Evolutionary conservation across 2,797 vertebrate genomes (phyloP).

Genomic region (Hirundo rustica): DNA sequence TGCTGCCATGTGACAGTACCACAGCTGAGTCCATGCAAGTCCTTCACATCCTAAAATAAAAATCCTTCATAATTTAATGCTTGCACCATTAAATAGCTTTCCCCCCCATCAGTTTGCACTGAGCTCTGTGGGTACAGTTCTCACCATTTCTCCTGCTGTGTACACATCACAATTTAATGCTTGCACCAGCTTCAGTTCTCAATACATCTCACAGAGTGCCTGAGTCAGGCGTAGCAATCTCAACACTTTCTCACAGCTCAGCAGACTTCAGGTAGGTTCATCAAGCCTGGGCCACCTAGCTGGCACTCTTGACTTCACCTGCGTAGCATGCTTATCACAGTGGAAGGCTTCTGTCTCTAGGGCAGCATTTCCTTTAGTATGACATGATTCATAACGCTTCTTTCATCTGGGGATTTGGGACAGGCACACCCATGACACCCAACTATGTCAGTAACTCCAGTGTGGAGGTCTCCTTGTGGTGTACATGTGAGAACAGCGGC

Average conservation of each 20-base stretch:
- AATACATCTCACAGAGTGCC: background rate
- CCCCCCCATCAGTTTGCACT: background rate
- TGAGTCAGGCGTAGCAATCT: background rate
- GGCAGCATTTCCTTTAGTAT: background rate
- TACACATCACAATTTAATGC: background rate
- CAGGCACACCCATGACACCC: slow-evolving; percentile 94
- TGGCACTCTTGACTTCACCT: background rate
- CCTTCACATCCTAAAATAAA: background rate
- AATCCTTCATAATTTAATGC: background rate
- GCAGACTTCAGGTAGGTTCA: background rate
- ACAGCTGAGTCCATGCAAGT: background rate
- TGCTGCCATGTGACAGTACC: background rate
- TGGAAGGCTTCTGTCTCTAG: background rate
- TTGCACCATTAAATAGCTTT: background rate
- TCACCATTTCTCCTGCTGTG: background rate
- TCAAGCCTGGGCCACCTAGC: background rate
- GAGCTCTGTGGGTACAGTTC: background rate
- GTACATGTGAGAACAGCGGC: slow-evolving; percentile 90
- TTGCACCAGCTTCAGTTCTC: background rate
- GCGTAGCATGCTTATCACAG: background rate
- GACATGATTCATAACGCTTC: background rate
- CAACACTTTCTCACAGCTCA: background rate
- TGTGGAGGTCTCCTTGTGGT: slow-evolving; percentile 88
- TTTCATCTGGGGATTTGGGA: slow-evolving; percentile 21
- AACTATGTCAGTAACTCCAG: slow-evolving; percentile 92